Evolutionary conservation across 1,140 invertebrate species (phyloP).

Genomic region (Drosophila sp.): DNA sequence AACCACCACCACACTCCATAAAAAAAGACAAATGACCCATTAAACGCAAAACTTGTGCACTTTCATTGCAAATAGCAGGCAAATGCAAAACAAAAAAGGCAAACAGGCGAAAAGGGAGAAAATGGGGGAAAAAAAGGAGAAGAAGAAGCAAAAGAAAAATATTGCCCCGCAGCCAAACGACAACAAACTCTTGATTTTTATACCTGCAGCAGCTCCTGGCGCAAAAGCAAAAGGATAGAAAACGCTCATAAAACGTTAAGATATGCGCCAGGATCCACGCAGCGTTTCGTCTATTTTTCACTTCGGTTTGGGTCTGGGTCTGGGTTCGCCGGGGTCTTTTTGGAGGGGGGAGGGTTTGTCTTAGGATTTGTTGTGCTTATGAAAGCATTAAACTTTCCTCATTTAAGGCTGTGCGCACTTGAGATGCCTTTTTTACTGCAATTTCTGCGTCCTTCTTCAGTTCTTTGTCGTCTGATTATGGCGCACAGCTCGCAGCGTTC

Average conservation of each 20-base stretch:
- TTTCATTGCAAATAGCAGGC: constrained; percentile 57
- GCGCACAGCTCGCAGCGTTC: constrained; percentile 57
- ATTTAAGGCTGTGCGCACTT: constrained; percentile 77
- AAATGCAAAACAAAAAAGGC: constrained; percentile 17
- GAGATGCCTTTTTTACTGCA: constrained; percentile 79
- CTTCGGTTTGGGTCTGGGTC: constrained; percentile 40
- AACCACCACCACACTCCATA: constrained; percentile 43
- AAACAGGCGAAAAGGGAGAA: not conserved
- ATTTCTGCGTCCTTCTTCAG: constrained; percentile 58
- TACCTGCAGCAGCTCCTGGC: constrained; percentile 48
- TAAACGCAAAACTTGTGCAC: constrained; percentile 79
- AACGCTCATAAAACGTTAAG: constrained; percentile 72
- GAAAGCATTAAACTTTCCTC: constrained; percentile 82
- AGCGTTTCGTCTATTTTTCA: constrained; percentile 75
- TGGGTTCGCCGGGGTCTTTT: constrained; percentile 2
- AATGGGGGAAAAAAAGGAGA: not conserved
- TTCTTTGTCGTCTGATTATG: constrained; percentile 63
- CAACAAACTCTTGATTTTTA: constrained; percentile 82
- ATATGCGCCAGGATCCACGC: constrained; percentile 69
- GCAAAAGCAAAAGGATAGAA: constrained; percentile 61
- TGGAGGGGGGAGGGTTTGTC: constrained; percentile 49
- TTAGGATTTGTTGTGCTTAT: constrained; percentile 81
- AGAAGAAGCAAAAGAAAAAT: constrained; percentile 41
- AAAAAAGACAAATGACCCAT: constrained; percentile 80
- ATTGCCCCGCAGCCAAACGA: constrained; percentile 75